A percentile compares a stretch with the other conserved stretches of the same genome.
These are phyloP conservation scores for Hiodon alosoides DNA, from an alignment of 2,113 vertebrate genomes.

Conservation along the genomic window DNA sequence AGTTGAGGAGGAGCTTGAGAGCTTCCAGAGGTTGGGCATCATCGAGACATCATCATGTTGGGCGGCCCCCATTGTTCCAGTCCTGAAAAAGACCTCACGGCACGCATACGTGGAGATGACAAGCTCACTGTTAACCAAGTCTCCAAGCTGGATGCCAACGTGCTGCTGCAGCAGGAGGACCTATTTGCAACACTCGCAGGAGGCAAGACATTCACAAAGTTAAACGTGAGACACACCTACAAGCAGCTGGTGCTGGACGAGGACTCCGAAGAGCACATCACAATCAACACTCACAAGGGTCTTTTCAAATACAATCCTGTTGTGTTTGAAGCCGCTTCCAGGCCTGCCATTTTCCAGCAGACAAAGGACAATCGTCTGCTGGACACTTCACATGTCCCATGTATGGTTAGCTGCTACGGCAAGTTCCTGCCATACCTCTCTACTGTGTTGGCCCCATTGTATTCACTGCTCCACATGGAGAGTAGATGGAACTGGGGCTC, in stretches of 20 bases:
- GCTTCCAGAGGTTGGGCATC: too few relatives aligned
- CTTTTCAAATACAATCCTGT: neutral
- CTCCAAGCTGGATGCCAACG: neutral
- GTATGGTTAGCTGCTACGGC: too few relatives aligned
- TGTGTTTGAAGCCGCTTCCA: neutral
- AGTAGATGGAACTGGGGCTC: too few relatives aligned
- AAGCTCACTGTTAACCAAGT: neutral
- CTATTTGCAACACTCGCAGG: neutral
- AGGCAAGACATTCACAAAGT: too few relatives aligned
- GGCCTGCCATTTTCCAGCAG: too few relatives aligned
- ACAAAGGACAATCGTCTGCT: too few relatives aligned
- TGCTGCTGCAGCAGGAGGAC: neutral
- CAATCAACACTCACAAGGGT: neutral
- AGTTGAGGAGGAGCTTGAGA: neutral
- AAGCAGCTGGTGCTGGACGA: neutral
- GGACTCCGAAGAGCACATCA: neutral
- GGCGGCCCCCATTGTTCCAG: too few relatives aligned
- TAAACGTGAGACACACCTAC: neutral
- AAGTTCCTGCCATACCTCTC: too few relatives aligned
- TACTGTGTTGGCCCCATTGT: too few relatives aligned
- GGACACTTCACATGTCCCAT: too few relatives aligned
- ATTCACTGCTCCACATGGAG: too few relatives aligned
- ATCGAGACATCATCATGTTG: too few relatives aligned
- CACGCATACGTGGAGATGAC: neutral
- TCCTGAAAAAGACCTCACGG: neutral